Evolutionary conservation across 2,888 invertebrate genomes (phyloP).

Genomic region (Drosophila tripunctata): DNA sequence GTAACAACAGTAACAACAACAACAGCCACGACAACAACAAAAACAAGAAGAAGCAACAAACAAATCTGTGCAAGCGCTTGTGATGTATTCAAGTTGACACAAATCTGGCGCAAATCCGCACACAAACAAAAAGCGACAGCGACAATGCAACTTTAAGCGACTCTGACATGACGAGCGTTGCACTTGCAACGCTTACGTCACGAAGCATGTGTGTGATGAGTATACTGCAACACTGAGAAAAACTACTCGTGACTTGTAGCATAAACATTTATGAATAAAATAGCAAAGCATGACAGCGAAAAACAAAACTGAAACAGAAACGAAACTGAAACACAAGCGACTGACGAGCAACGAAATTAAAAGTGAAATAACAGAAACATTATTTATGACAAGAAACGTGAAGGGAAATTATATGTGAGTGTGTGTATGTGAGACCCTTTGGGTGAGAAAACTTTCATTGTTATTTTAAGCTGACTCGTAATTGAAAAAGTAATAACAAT

Average conservation of each 20-base stretch:
- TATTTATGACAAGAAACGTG: slow-evolving; percentile 4
- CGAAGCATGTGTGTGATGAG: slow-evolving; percentile 5
- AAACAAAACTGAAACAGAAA: slow-evolving; percentile 17
- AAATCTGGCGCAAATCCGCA: slow-evolving; percentile 77
- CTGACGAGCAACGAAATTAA: slow-evolving; percentile 63
- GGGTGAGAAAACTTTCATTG: slow-evolving; percentile 9
- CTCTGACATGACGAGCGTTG: slow-evolving; percentile 56
- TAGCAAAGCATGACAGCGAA: slow-evolving; percentile 42
- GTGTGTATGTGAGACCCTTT: not conserved
- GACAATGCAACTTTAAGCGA: slow-evolving; percentile 65
- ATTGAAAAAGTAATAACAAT: slow-evolving; percentile 63
- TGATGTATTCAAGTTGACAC: slow-evolving; percentile 80
- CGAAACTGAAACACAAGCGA: slow-evolving; percentile 22
- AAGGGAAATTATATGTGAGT: not conserved
- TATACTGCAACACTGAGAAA: slow-evolving; percentile 22
- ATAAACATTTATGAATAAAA: slow-evolving; percentile 74
- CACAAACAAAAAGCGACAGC: slow-evolving; percentile 45
- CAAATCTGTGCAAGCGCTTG: slow-evolving; percentile 70
- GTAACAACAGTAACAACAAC: slow-evolving; percentile 25
- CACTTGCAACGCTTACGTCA: slow-evolving; percentile 26
- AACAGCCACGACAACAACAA: slow-evolving; percentile 27
- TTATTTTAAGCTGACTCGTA: slow-evolving; percentile 41
- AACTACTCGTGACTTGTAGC: slow-evolving; percentile 38
- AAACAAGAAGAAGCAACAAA: slow-evolving; percentile 30
- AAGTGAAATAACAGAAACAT: slow-evolving; percentile 58